phyloP scores from a whole-genome alignment of 2,113 vertebrate genomes.

The Emydura subglobosa region DNA sequence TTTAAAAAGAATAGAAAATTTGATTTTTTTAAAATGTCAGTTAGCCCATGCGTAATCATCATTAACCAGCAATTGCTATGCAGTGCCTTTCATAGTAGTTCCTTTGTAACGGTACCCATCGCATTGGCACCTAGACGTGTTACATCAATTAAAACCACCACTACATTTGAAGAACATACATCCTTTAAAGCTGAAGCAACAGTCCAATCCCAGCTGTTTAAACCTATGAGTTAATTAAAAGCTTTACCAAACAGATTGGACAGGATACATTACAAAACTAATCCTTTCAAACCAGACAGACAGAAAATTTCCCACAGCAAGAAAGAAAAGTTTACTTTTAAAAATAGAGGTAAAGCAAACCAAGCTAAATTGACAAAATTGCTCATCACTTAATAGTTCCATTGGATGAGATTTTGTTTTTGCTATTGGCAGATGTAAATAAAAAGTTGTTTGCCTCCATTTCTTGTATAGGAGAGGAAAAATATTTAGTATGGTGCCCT shows the following conservation, averaged over 20 bases:
- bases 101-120: not conserved
- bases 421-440: not conserved
- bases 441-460: accelerated
- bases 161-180: not conserved
- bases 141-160: not conserved
- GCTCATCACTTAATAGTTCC: not conserved
- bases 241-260: not conserved
- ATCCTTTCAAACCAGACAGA: not conserved
- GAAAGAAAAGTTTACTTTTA: not conserved
- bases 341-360: not conserved
- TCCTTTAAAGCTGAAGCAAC: not conserved
- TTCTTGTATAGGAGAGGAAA: not conserved
- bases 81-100: not conserved
- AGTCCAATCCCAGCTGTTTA: not conserved
- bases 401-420: not conserved
- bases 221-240: not conserved
- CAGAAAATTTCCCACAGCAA: not conserved
- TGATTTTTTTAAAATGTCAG: not conserved
- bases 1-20: not conserved
- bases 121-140: accelerated
- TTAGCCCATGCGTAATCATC: not conserved
- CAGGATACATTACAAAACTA: not conserved
- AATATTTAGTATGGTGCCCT: not conserved
- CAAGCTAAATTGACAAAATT: not conserved
- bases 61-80: not conserved